Evolutionary conservation across 2,113 vertebrate species (phyloP).

Genomic region (Tachycineta bicolor): DNA sequence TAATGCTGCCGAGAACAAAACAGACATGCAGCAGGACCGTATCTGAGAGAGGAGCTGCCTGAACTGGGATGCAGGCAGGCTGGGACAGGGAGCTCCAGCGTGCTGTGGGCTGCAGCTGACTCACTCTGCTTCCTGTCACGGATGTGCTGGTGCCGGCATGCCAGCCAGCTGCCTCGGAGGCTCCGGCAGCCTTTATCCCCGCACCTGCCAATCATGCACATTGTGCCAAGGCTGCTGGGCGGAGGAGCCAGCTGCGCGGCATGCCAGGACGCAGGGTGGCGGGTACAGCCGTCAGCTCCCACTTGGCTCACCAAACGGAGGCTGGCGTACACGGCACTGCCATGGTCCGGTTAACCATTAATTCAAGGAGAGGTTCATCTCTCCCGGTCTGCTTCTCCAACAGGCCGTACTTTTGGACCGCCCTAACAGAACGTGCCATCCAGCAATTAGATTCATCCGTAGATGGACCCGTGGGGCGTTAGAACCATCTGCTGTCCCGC

Average conservation of each 20-base stretch:
- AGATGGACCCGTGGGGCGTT: neutral
- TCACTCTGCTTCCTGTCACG: neutral
- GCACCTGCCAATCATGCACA: slow-evolving; percentile 48
- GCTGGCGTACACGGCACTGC: neutral
- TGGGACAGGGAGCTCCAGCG: neutral
- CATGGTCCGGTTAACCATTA: neutral
- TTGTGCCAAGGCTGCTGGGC: slow-evolving; percentile 27
- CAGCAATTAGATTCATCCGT: neutral
- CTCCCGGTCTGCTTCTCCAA: neutral
- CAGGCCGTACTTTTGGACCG: neutral
- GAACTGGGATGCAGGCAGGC: neutral
- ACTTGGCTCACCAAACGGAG: neutral
- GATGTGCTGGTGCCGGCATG: neutral
- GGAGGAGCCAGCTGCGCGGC: slow-evolving; percentile 24
- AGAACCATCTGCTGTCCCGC: slow-evolving; percentile 52
- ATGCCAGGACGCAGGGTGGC: slow-evolving; percentile 5
- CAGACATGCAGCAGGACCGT: neutral
- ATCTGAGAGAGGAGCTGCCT: neutral
- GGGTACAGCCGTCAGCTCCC: neutral
- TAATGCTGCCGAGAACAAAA: fast-evolving
- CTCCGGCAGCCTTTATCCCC: slow-evolving; percentile 14
- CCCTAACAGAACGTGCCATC: neutral
- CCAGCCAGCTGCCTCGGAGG: slow-evolving; percentile 57
- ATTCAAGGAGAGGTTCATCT: neutral
- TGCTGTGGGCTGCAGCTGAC: slow-evolving; percentile 56